Evolutionary conservation across 2,113 vertebrate genomes (phyloP).

Genomic region (Cryptotis parvus): DNA sequence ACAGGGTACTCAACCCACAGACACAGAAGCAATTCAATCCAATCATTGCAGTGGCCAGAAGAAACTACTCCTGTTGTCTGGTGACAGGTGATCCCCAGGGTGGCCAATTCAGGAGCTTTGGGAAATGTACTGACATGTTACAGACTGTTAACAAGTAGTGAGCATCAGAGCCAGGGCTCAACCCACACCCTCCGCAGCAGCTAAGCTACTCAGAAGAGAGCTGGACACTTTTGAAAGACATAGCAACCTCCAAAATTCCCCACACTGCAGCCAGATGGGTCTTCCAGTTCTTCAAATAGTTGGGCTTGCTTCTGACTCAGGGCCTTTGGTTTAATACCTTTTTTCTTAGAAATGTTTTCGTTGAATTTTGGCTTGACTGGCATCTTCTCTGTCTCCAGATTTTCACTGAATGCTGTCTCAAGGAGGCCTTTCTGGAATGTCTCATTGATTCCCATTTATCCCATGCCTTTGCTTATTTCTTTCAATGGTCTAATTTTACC

Average conservation of each 20-base stretch:
- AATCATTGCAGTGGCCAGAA: not conserved
- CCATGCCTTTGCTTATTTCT: not conserved
- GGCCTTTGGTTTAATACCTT: not conserved
- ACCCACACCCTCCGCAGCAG: not conserved
- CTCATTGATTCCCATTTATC: not conserved
- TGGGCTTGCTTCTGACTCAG: constrained; percentile 2
- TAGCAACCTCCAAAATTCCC: not conserved
- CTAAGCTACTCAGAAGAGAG: not conserved
- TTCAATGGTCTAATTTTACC: not conserved
- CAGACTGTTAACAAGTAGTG: not conserved
- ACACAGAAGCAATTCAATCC: not conserved
- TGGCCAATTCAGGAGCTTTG: not conserved
- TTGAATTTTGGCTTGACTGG: not conserved
- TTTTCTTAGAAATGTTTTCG: not conserved
- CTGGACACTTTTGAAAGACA: not conserved
- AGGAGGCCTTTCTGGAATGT: not conserved
- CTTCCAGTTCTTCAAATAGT: not conserved
- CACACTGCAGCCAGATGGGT: not conserved
- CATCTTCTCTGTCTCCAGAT: not conserved
- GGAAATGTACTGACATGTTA: not conserved
- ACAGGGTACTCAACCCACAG: not conserved
- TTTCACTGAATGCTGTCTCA: not conserved
- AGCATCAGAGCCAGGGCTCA: not conserved
- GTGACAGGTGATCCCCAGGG: not conserved
- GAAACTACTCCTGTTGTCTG: not conserved